Conservation (phyloP, 2,888 invertebrate genomes). For the Exocentrus adspersus region DNA sequence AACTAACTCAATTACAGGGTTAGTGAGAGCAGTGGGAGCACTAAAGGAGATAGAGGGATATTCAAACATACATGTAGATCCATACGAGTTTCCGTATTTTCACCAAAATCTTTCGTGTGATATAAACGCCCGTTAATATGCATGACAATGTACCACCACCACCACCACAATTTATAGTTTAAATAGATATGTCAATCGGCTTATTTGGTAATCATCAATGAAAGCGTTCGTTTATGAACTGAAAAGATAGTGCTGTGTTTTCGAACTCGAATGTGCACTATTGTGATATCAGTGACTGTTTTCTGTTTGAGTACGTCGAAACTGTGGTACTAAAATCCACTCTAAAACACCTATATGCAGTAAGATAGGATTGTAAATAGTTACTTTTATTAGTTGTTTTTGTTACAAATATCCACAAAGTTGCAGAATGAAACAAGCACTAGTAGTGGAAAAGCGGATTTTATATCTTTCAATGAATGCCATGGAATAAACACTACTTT, state of each 20-base stretch:
- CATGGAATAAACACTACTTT: slow-evolving; percentile 40
- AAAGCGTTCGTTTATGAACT: slow-evolving; percentile 47
- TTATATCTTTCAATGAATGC: slow-evolving; percentile 39
- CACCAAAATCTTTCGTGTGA: no score
- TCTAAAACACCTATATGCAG: not conserved
- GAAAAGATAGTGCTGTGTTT: slow-evolving; percentile 49
- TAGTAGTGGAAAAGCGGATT: slow-evolving; percentile 30
- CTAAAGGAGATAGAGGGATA: no score
- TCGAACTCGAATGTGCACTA: slow-evolving; percentile 40
- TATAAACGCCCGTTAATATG: no score
- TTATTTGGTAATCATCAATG: slow-evolving; percentile 45
- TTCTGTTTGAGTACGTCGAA: slow-evolving; percentile 40
- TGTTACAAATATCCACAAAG: slow-evolving; percentile 28
- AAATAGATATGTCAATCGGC: slow-evolving; percentile 44
- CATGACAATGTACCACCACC: slow-evolving; percentile 20
- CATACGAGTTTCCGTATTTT: no score
- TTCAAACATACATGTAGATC: no score
- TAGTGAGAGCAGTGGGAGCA: no score
- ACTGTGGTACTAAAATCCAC: slow-evolving; percentile 23
- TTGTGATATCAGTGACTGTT: slow-evolving; percentile 36
- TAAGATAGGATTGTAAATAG: slow-evolving; percentile 20
- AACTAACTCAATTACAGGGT: no score
- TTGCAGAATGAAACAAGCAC: slow-evolving; percentile 18
- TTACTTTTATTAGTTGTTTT: slow-evolving; percentile 16
- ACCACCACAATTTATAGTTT: slow-evolving; percentile 34